Evolutionary conservation across 2,888 invertebrate genomes (phyloP).

Genomic region (Stenodema calcarata): DNA sequence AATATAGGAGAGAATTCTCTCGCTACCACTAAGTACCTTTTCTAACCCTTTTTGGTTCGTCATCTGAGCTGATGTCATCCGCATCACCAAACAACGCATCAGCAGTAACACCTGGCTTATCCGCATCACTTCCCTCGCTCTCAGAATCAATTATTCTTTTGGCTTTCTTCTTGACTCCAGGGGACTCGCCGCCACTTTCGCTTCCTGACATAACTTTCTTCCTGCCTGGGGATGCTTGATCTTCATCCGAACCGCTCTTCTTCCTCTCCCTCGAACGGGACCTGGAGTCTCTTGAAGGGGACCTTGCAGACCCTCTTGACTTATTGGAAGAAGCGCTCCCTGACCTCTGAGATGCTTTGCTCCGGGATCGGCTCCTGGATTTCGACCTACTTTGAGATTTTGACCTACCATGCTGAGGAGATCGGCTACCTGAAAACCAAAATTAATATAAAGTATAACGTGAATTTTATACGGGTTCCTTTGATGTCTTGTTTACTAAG

Average conservation of each 20-base stretch:
- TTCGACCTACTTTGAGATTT: slow-evolving; percentile 28
- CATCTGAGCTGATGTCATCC: slow-evolving; percentile 87
- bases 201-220: slow-evolving; percentile 53
- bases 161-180: slow-evolving; percentile 61
- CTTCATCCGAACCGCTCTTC: slow-evolving; percentile 11
- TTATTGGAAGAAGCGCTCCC: slow-evolving; percentile 59
- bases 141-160: slow-evolving; percentile 71
- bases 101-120: slow-evolving; percentile 63
- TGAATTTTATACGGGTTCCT: no score
- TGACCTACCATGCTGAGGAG: not conserved
- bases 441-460: not conserved
- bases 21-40: not conserved
- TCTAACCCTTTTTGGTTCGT: slow-evolving; percentile 50
- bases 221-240: not conserved
- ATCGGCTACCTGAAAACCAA: slow-evolving; percentile 16
- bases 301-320: slow-evolving; percentile 57
- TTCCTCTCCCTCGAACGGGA: slow-evolving; percentile 48
- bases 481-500: no score
- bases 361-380: slow-evolving; percentile 29
- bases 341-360: slow-evolving; percentile 59
- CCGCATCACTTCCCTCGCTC: slow-evolving; percentile 62
- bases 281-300: slow-evolving; percentile 60
- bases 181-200: slow-evolving; percentile 60
- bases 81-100: slow-evolving; percentile 92
- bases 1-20: no score